These are phyloP conservation scores for Diceros bicornis DNA, from an alignment of 2,797 vertebrate genomes.

Conservation along the genomic window DNA sequence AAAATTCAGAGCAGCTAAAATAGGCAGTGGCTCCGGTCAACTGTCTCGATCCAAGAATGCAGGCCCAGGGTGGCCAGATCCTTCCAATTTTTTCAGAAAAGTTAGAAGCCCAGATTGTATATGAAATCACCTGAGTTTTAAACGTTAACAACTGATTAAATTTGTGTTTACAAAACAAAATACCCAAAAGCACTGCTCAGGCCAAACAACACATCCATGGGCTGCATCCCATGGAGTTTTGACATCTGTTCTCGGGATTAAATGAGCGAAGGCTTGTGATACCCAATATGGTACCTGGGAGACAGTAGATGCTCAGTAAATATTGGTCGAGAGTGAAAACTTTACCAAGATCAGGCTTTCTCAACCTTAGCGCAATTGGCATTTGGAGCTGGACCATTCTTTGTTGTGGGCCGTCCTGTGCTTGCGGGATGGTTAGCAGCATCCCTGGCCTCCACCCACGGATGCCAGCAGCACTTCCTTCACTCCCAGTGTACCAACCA, in stretches of 20 bases:
- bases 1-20: neutral
- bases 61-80: neutral
- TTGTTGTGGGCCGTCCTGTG: accelerated
- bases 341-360: neutral
- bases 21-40: accelerated
- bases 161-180: neutral
- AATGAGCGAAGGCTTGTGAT: neutral
- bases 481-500: neutral
- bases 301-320: neutral
- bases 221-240: neutral
- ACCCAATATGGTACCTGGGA: neutral
- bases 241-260: neutral
- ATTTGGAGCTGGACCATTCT: neutral
- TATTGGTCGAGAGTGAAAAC: neutral
- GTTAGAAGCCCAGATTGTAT: neutral
- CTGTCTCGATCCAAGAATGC: neutral
- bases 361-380: accelerated
- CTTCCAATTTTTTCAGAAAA: neutral
- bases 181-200: neutral
- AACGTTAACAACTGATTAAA: neutral
- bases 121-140: neutral
- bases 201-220: neutral
- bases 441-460: accelerated
- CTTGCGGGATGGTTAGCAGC: neutral
- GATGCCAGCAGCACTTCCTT: neutral